Evolutionary conservation across 2,113 vertebrate species (phyloP).

Genomic region (Tringa solitaria): DNA sequence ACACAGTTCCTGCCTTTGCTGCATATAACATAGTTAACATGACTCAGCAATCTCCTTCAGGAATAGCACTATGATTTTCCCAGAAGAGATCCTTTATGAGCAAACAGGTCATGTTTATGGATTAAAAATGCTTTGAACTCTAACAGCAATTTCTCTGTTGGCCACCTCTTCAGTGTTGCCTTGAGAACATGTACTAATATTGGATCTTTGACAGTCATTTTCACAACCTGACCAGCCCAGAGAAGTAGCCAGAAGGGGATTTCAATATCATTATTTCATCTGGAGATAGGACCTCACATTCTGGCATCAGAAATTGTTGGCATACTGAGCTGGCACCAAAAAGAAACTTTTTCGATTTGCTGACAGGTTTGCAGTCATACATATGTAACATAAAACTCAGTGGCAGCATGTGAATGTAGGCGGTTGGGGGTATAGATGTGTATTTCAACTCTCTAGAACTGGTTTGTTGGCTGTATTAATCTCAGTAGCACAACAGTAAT

Average conservation of each 20-base stretch:
- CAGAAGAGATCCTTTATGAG: slow-evolving; percentile 41
- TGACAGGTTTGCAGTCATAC: neutral
- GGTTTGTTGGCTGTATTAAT: neutral
- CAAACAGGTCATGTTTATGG: slow-evolving; percentile 65
- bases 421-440: neutral
- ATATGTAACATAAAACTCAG: neutral
- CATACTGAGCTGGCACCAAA: neutral
- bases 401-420: neutral
- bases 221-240: neutral
- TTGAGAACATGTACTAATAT: slow-evolving; percentile 25
- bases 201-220: slow-evolving; percentile 26
- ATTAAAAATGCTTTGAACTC: slow-evolving; percentile 62
- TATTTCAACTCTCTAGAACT: neutral
- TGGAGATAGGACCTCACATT: neutral
- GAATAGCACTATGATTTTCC: slow-evolving; percentile 19
- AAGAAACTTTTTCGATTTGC: neutral
- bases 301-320: neutral
- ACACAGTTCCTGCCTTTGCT: slow-evolving; percentile 5
- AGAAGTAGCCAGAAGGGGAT: neutral
- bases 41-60: slow-evolving; percentile 57
- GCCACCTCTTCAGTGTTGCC: slow-evolving; percentile 21
- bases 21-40: slow-evolving; percentile 29
- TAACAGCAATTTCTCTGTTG: slow-evolving; percentile 16
- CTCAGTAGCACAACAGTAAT: neutral
- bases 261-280: slow-evolving; percentile 16